These are phyloP conservation scores for Pogonocherus hispidulus DNA, from an alignment of 2,888 invertebrate species.

Conservation along the genomic window DNA sequence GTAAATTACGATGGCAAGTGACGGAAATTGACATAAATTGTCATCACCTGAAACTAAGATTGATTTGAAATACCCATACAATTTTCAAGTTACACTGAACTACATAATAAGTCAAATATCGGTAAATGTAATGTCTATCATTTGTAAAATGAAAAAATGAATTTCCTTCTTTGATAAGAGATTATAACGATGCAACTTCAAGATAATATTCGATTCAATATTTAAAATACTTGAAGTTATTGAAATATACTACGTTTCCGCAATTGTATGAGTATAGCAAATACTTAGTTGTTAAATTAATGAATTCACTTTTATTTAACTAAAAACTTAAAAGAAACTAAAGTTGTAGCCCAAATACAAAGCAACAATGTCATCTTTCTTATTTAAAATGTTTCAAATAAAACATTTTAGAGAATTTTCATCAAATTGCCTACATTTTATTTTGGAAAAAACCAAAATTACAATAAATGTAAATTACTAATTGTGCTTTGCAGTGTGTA, in stretches of 20 bases:
- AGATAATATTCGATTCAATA: too few species aligned
- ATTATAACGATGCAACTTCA: too few species aligned
- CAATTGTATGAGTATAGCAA: slow-evolving; percentile 12
- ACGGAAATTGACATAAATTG: slow-evolving; percentile 36
- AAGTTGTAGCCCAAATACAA: not conserved
- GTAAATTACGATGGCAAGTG: slow-evolving; percentile 24
- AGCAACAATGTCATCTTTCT: not conserved
- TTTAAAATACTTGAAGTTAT: not conserved
- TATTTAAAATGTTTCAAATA: not conserved
- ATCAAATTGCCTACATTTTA: too few species aligned
- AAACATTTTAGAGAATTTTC: not conserved
- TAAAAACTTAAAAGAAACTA: not conserved
- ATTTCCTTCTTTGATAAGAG: not conserved
- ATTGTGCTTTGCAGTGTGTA: too few species aligned
- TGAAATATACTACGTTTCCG: not conserved
- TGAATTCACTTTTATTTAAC: not conserved
- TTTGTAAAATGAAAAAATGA: not conserved
- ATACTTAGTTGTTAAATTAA: slow-evolving; percentile 1
- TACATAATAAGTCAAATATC: not conserved
- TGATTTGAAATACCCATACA: slow-evolving; percentile 21
- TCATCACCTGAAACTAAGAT: slow-evolving; percentile 30
- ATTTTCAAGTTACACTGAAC: not conserved
- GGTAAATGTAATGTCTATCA: not conserved
- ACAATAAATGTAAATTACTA: too few species aligned
- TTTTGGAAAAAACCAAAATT: too few species aligned